Conservation (phyloP, 2,113 vertebrate genomes). For the Chaetodon auriga region DNA sequence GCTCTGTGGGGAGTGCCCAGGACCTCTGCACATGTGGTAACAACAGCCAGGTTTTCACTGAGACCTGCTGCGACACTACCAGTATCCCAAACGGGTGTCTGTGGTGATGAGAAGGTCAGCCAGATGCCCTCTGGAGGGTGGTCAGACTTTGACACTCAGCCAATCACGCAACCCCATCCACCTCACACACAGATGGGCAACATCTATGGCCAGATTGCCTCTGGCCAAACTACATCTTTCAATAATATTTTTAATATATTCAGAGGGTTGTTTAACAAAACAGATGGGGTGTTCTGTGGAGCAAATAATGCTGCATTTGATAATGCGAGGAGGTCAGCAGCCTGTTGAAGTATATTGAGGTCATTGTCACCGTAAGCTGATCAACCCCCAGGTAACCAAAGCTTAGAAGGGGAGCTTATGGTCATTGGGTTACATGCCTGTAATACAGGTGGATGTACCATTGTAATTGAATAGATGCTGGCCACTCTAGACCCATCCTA, state of each 20-base stretch:
- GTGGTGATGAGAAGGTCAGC: constrained; percentile 75
- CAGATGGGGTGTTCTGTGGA: constrained; percentile 62
- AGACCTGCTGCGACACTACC: constrained; percentile 53
- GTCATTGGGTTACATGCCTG: constrained; percentile 38
- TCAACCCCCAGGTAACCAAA: constrained; percentile 64
- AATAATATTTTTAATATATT: constrained; percentile 68
- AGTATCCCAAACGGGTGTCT: constrained; percentile 50
- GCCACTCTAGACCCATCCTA: background rate
- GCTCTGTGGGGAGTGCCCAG: constrained; percentile 15
- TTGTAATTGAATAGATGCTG: constrained; percentile 57
- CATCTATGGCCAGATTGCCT: constrained; percentile 67
- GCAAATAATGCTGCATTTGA: constrained; percentile 64
- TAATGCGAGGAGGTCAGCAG: constrained; percentile 56
- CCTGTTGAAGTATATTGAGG: constrained; percentile 73
- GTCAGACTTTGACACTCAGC: constrained; percentile 67
- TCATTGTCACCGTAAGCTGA: constrained; percentile 75
- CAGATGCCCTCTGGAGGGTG: constrained; percentile 68
- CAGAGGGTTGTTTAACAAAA: constrained; percentile 63
- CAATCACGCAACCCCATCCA: constrained; percentile 54
- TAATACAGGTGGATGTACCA: constrained; percentile 71
- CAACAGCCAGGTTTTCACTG: constrained; percentile 37
- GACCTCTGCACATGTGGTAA: constrained; percentile 63
- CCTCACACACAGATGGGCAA: constrained; percentile 71
- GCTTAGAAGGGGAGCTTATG: constrained; percentile 72
- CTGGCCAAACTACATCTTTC: constrained; percentile 48